Conservation (phyloP, 2,797 vertebrate genomes). For the Tauraco hartlaubi region DNA sequence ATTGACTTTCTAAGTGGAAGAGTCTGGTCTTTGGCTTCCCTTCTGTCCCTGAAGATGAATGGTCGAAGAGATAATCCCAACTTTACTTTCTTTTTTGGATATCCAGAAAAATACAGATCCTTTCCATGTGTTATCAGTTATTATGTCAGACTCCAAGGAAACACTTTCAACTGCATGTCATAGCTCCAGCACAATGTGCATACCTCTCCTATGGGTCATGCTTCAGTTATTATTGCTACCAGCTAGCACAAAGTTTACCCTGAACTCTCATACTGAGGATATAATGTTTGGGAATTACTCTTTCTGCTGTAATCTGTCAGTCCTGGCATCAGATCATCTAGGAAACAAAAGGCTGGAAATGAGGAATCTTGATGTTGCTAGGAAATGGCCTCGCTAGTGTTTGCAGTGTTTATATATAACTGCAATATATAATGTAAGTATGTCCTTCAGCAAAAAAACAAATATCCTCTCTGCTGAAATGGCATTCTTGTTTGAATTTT, state of each 20-base stretch:
- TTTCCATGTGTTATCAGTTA: neutral
- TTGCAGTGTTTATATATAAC: neutral
- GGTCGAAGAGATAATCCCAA: neutral
- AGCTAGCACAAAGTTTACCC: neutral
- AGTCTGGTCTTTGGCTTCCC: neutral
- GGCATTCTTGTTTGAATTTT: neutral
- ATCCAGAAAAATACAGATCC: neutral
- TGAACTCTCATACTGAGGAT: neutral
- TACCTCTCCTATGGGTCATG: neutral
- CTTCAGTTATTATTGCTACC: neutral
- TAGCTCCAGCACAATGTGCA: neutral
- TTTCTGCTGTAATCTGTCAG: neutral
- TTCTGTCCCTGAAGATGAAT: neutral
- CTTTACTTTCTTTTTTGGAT: neutral
- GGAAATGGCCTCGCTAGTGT: rapidly evolving
- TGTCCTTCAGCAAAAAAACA: neutral
- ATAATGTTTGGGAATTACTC: neutral
- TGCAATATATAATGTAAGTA: neutral
- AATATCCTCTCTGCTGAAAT: neutral
- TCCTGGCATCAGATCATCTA: neutral
- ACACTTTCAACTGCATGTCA: neutral
- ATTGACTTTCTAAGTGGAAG: neutral
- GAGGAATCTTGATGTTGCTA: neutral
- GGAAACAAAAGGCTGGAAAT: neutral
- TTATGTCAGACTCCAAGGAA: neutral